Base-by-base conservation (phyloP, 2,888 invertebrate genomes). In the Pomacea canaliculata region DNA sequence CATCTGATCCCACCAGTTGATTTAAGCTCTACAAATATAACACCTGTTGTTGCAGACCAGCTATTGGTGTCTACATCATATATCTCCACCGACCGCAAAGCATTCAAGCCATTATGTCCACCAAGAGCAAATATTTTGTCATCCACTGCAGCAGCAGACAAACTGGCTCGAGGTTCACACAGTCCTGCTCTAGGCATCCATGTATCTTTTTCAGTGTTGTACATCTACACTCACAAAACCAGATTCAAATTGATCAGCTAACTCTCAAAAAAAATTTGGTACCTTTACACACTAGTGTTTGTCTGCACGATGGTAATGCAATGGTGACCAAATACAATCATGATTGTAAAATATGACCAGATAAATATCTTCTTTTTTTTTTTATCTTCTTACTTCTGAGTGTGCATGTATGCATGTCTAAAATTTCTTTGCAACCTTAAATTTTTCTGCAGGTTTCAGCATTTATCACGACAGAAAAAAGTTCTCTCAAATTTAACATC, bases 41-140 rank as follows among this genome's bases (percentile, higher is more conserved):
- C 62, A 79, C 79, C 78, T 62, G 69, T 37, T 16, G 67, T 60
- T 13, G 63, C 60, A 8, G 76, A 62, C 80, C 80, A 80, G 1
- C 70, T 75, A 59, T 80, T 78, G 37, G 70, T 46, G 8, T 80
- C 80, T 0, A 63, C 62, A 69, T 80, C 77, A 73, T 80, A 80
- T 62, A 75, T 74, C 51, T 80, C 80, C 27, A 68, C 74, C 49
- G 80, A 78, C 12, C 74, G 66, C 68, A 80, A 49, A 12, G 78
- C 78, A 27, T 56, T 37, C 5, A 76, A 70, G 1, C 75, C 73
- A 13, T 78, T 78, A 51, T 80, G 74, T 48, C 80, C 80, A n/a
- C 80, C 80, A 18, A 80, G n/a, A 19, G 77, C 78, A 70, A 77
- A 66, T 13, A 80, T 70, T n/a, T 56, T 67, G 1, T 78, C 78